Evolutionary conservation across 2,113 vertebrate genomes (phyloP).

Genomic region (rabbit (Oryctolagus cuniculus)): mOryCun1.1 NC_091434.1:19405501-19406000

Average conservation of each 20-base stretch:
- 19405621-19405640: neutral
- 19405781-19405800: neutral
- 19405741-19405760: neutral
- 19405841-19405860: neutral
- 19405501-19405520: neutral
- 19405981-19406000: no score
- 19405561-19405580: neutral
- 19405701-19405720: neutral
- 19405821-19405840: neutral
- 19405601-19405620: neutral
- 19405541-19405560: neutral
- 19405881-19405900: neutral
- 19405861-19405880: neutral
- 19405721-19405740: neutral
- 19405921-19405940: no score
- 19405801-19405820: neutral
- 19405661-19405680: neutral
- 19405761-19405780: neutral
- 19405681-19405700: neutral
- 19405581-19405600: neutral
- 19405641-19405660: neutral
- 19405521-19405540: slow-evolving; percentile 20
- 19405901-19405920: neutral
- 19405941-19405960: no score
- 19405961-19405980: no score